Base-by-base conservation (phyloP, 2,113 vertebrate genomes). In the Empidonax traillii region DNA sequence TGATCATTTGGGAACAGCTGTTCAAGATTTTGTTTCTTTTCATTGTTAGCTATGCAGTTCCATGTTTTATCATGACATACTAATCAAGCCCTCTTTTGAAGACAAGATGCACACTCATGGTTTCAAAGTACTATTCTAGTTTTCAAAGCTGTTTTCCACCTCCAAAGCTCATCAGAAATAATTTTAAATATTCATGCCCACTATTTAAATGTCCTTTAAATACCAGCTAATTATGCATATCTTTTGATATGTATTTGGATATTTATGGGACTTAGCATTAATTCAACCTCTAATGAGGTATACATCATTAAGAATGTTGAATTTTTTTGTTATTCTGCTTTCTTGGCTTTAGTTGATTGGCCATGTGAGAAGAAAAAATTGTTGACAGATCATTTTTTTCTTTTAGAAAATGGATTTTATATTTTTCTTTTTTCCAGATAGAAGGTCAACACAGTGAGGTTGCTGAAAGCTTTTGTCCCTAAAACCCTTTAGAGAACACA, bases 51-150 rank as follows among this genome's bases (percentile, higher is more conserved):
- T 80, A 3, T 63, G 14, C 19, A 0, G 7, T 69, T 74, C 61
- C 21, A 67, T 74, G 33, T 43, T 86, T 84, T 71, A 18, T 90
- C 83, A 80, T 67, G 68, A 23, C 27, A 90, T 17, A 13, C 30
- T 74, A 74, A 92, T 88, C 63, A 86, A 92, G 61, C 14, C 4
- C 14, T 90, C 33, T 86, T 83, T 89, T 92, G 61, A 93, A 95
- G 46, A 86, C 8, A 72, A 76, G 31, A 63, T 61, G 19, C 52
- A 55, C 79, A 76, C 27, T 88, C 17, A n/a, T n/a, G 58, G 9
- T 20, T 94, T 92, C 80, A 75, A 92, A 93, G 51, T 24, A 39
- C 35, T 75, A 62, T 53, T 87, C 46, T 53, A 37, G 23, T 67
- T 91, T 72, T 85, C n/a, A 63, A 39, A 16, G 18, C 53, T 78